These are phyloP conservation scores for Solenopsis fugax DNA, from an alignment of 1,140 invertebrate genomes.

Conservation along the genomic window DNA sequence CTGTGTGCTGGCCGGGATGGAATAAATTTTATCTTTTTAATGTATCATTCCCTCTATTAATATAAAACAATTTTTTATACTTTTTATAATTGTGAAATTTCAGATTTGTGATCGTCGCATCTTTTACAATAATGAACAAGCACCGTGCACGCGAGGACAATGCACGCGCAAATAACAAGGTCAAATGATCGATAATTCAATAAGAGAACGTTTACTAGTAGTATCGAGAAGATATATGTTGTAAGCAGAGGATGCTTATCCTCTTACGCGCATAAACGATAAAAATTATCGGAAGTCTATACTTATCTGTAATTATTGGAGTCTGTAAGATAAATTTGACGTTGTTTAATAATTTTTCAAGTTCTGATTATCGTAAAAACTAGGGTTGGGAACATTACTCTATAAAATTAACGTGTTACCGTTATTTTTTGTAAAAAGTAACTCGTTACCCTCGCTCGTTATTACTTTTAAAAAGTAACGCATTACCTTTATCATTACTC, in stretches of 20 bases:
- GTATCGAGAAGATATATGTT: neutral
- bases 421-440: too few species aligned
- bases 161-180: neutral
- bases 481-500: too few species aligned
- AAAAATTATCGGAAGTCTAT: neutral
- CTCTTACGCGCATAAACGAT: neutral
- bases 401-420: too few species aligned
- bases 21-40: too few species aligned
- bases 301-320: neutral
- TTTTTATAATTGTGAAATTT: neutral
- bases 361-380: neutral
- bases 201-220: neutral
- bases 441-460: too few species aligned
- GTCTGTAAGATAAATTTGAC: neutral
- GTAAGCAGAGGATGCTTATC: too few species aligned
- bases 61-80: neutral
- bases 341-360: neutral
- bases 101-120: neutral
- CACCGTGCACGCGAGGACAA: neutral
- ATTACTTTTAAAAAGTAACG: too few species aligned
- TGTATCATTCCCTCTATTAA: neutral
- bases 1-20: too few species aligned
- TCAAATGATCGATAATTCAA: slow-evolving; percentile 26
- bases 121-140: neutral
- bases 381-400: too few species aligned